Evolutionary conservation across 2,113 vertebrate genomes (phyloP).

Genomic region (Geococcyx californianus): DNA sequence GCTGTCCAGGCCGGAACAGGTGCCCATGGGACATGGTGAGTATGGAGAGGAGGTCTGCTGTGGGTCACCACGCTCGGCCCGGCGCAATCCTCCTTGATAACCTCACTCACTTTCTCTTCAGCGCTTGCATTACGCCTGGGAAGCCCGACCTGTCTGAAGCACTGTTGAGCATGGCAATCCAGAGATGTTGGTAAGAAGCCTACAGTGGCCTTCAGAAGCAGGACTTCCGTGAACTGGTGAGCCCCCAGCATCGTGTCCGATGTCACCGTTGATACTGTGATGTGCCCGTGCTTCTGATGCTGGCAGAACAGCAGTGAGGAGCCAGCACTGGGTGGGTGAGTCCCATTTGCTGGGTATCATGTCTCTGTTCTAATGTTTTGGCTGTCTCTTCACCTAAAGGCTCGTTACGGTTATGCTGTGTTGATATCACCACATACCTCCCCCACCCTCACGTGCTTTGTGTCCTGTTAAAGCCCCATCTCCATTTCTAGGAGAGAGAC

Average conservation of each 20-base stretch:
- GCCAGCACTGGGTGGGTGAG: too few relatives aligned
- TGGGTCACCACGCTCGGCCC: accelerated
- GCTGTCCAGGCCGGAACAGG: background rate
- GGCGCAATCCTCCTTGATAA: background rate
- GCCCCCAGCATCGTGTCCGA: background rate
- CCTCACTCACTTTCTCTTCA: accelerated
- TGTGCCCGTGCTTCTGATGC: too few relatives aligned
- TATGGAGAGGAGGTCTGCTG: accelerated
- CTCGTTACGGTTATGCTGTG: accelerated
- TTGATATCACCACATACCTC: accelerated
- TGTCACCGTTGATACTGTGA: too few relatives aligned
- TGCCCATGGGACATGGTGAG: background rate
- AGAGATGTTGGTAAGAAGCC: background rate
- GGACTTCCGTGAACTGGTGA: background rate
- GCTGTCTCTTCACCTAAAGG: background rate
- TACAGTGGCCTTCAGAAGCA: background rate
- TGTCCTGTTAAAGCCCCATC: background rate
- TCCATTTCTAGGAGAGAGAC: accelerated
- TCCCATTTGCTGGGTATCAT: background rate
- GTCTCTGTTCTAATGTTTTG: background rate
- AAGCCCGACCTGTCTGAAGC: background rate
- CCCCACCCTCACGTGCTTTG: background rate
- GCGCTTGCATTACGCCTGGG: accelerated
- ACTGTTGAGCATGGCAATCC: accelerated
- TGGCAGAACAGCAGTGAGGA: too few relatives aligned